A percentile compares a stretch with the other conserved stretches of the same genome.
Conservation (phyloP, 2,797 vertebrate genomes). For the Hyperoplus lanceolatus region DNA sequence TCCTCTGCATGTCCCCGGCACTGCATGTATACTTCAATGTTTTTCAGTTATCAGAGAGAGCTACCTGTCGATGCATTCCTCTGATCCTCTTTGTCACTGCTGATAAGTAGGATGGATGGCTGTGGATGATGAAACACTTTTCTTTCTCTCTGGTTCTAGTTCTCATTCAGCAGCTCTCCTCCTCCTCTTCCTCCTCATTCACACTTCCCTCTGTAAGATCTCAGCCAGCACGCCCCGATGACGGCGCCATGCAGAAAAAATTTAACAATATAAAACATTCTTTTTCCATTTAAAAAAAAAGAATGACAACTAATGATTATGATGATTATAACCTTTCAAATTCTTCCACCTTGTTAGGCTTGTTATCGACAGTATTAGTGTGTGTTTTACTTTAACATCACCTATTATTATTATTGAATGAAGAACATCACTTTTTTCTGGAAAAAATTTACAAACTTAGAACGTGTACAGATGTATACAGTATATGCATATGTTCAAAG, state of each 20-base stretch:
- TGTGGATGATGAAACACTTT: constrained; percentile 75
- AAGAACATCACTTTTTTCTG: background rate
- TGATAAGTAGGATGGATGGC: constrained; percentile 57
- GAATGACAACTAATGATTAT: background rate
- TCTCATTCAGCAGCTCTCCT: constrained; percentile 64
- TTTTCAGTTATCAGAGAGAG: constrained; percentile 33
- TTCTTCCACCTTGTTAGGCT: background rate
- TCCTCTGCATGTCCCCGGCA: no score
- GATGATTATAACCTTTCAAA: constrained; percentile 24
- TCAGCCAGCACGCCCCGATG: constrained; percentile 28
- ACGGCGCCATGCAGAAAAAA: constrained; percentile 16
- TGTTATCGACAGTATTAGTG: background rate
- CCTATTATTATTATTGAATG: background rate
- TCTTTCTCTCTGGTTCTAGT: constrained; percentile 50
- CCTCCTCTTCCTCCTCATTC: constrained; percentile 63
- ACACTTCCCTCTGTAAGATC: constrained; percentile 67
- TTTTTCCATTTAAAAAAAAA: constrained; percentile 14
- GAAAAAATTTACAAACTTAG: background rate
- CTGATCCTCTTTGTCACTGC: constrained; percentile 45
- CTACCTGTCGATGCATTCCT: constrained; percentile 14
- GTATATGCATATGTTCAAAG: background rate
- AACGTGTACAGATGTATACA: background rate
- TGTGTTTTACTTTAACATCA: constrained; percentile 4
- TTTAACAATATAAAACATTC: background rate
- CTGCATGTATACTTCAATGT: background rate